Base-by-base conservation (phyloP, 1,140 invertebrate genomes). In the Reticulitermes speratus region DNA sequence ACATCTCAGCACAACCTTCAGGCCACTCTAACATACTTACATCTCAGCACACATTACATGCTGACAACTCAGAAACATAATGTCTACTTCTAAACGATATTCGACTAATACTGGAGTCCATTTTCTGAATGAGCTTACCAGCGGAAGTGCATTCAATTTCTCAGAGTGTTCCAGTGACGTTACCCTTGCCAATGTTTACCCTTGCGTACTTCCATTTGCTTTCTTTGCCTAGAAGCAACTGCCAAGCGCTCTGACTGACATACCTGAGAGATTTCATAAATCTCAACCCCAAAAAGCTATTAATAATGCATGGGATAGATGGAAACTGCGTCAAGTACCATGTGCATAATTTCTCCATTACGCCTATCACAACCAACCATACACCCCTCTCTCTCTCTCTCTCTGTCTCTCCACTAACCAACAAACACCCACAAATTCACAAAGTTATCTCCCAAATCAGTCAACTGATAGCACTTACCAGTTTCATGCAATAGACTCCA, bases 281-380 rank as follows among this genome's bases (percentile, higher is more conserved):
- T 84, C 83, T 44, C 44, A 16, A 52, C 44, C 48, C 83, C 8
- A 84, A 32, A 84, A 84, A 84, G 83, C 83, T 84, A 84, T 84
- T 45, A 84, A 84, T 84, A 84, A 84, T 84, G 44, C 83, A 84
- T 84, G 14, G 83, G 48, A 19, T 21, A 84, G 48, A 84, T 84
- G 83, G 32, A 84, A 84, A 84, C 16, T n/a, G 44, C 48, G 21
- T 84, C 48, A 75, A 84, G 32, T 19, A 44, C 44, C 25, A 52
- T 84, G 83, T 84, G 83, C 83, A 84, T 84, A 84, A 84, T 84
- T 84, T 84, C 83, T 11, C 83, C 83, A 84, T 84, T 84, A 48
- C 1, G 45, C 45, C 45, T 48, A 84, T 84, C 83, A 84, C 83
- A 45, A 45, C n/a, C n/a, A 25, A 75, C 65, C n/a, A 30, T 30